These are phyloP conservation scores for Teleogryllus oceanicus DNA, from an alignment of 2,888 invertebrate genomes.

Conservation along the genomic window DNA sequence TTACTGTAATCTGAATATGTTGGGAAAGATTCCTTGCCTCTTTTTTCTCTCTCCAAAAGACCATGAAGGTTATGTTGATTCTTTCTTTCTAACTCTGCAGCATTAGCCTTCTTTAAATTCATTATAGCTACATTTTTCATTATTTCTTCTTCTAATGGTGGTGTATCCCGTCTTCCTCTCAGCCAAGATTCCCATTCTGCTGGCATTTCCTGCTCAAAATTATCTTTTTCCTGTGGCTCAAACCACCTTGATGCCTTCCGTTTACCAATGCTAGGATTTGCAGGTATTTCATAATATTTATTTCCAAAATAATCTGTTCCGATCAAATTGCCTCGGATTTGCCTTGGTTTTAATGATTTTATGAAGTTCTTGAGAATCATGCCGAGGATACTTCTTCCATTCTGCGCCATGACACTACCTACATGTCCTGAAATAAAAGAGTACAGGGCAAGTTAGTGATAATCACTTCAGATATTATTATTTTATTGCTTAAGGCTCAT, in stretches of 20 bases:
- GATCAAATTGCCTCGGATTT: slow-evolving; percentile 54
- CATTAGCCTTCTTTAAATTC: slow-evolving; percentile 70
- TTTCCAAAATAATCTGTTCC: slow-evolving; percentile 81
- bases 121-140: slow-evolving; percentile 66
- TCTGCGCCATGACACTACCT: slow-evolving; percentile 31
- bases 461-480: too few species aligned
- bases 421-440: too few species aligned
- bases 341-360: slow-evolving; percentile 58
- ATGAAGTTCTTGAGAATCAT: slow-evolving; percentile 60
- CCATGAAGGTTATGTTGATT: slow-evolving; percentile 51
- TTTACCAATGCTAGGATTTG: slow-evolving; percentile 62
- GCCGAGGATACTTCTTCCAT: slow-evolving; percentile 37
- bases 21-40: slow-evolving; percentile 53
- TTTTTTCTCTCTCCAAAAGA: slow-evolving; percentile 42
- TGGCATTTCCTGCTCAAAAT: slow-evolving; percentile 70
- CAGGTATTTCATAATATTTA: slow-evolving; percentile 74
- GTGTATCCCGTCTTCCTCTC: slow-evolving; percentile 59
- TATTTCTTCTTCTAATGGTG: slow-evolving; percentile 72
- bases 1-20: slow-evolving; percentile 56
- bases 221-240: slow-evolving; percentile 61
- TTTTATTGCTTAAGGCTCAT: too few species aligned
- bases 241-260: slow-evolving; percentile 69
- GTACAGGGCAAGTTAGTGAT: too few species aligned
- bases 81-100: slow-evolving; percentile 62
- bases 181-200: slow-evolving; percentile 90